These are phyloP conservation scores for Drosophila vallismaia DNA, from an alignment of 2,888 invertebrate genomes.

Conservation along the genomic window DNA sequence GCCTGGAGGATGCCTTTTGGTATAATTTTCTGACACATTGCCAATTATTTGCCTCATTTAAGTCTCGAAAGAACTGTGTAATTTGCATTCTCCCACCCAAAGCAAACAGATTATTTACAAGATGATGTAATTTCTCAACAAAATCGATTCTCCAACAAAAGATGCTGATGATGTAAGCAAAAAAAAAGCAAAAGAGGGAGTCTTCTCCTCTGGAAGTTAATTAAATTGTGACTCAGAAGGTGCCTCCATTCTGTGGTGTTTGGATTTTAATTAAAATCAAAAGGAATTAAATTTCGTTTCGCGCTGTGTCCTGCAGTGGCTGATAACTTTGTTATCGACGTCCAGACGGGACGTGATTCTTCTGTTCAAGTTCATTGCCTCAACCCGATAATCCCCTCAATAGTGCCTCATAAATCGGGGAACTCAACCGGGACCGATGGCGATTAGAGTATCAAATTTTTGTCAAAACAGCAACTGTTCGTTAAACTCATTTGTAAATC, in stretches of 20 bases:
- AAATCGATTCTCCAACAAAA: constrained; percentile 34
- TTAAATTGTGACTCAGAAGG: constrained; percentile 12
- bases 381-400: not conserved
- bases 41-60: constrained; percentile 59
- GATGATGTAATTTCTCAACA: constrained; percentile 66
- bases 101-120: constrained; percentile 50
- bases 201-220: constrained; percentile 8
- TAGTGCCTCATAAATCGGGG: constrained; percentile 20
- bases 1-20: not conserved
- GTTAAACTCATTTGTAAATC: constrained; percentile 41
- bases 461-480: constrained; percentile 19
- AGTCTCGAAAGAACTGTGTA: constrained; percentile 42
- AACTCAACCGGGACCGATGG: constrained; percentile 21
- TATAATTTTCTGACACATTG: constrained; percentile 61
- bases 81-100: constrained; percentile 36
- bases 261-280: not conserved
- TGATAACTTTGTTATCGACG: constrained; percentile 20
- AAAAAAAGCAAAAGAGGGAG: not conserved
- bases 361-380: constrained; percentile 27
- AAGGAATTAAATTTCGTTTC: not conserved
- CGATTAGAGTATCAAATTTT: constrained; percentile 36
- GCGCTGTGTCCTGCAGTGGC: not conserved
- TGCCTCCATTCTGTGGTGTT: too few relatives aligned
- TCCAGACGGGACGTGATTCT: not conserved
- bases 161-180: constrained; percentile 29